phyloP scores from a whole-genome alignment of 2,888 invertebrate species.

The Glyphotaelius pellucidus region DNA sequence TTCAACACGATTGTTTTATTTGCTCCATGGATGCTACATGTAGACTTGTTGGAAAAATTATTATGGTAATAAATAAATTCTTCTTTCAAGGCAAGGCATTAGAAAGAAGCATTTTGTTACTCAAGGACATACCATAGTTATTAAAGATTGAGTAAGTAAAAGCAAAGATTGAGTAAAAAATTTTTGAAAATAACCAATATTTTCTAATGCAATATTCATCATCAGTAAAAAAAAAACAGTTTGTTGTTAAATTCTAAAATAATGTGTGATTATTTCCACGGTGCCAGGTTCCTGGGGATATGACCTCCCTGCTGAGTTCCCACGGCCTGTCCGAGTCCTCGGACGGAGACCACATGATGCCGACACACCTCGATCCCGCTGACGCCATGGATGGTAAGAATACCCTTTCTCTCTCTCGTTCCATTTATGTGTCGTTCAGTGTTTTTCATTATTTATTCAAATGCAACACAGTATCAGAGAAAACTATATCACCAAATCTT shows the following conservation, averaged over 20 bases:
- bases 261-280: not conserved
- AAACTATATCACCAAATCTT: not conserved
- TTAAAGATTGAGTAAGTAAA: too few species aligned
- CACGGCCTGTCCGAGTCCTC: conserved; percentile 80
- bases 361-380: conserved; percentile 82
- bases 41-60: too few species aligned
- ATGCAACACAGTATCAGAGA: conserved; percentile 37
- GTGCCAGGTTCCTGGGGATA: conserved; percentile 73
- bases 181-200: too few species aligned
- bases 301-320: conserved; percentile 80
- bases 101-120: too few species aligned
- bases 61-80: too few species aligned
- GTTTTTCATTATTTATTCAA: conserved; percentile 26
- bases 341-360: conserved; percentile 79
- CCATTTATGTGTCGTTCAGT: not conserved
- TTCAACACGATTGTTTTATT: too few species aligned
- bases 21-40: too few species aligned
- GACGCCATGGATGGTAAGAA: conserved; percentile 87
- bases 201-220: too few species aligned
- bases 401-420: conserved; percentile 65
- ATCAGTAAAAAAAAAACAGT: not conserved
- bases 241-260: not conserved
- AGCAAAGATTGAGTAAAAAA: too few species aligned
- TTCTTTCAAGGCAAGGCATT: too few species aligned
- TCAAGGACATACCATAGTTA: too few species aligned